Conservation (phyloP, 2,888 invertebrate species). For the Amiota minor region DNA sequence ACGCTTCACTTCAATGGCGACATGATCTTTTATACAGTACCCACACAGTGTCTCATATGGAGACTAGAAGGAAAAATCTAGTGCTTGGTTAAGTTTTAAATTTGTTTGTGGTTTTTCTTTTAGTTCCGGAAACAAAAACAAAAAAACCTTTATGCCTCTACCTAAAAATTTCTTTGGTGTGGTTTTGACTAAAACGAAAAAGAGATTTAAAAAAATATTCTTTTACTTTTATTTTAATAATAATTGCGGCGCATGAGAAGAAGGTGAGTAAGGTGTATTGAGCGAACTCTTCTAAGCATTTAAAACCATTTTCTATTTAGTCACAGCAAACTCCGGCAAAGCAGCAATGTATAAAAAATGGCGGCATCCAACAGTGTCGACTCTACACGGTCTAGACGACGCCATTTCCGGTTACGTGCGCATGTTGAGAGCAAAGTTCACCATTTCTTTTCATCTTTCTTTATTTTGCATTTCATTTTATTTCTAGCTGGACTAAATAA, state of each 20-base stretch:
- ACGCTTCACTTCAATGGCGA: conserved; percentile 5
- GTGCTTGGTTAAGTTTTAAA: conserved; percentile 40
- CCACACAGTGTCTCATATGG: neutral
- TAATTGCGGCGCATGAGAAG: conserved; percentile 47
- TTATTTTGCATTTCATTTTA: conserved; percentile 31
- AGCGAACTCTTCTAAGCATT: neutral
- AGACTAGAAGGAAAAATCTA: neutral
- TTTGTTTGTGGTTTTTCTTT: conserved; percentile 50
- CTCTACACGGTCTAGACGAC: conserved; percentile 20
- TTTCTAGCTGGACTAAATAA: conserved; percentile 19
- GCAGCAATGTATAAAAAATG: neutral
- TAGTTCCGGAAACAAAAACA: neutral
- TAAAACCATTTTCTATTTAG: conserved; percentile 26
- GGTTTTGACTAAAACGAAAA: neutral
- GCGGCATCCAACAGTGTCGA: conserved; percentile 6
- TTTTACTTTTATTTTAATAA: conserved; percentile 52
- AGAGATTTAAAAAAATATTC: conserved; percentile 1
- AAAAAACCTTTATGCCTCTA: neutral
- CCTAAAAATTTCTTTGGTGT: conserved; percentile 10
- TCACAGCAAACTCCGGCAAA: neutral
- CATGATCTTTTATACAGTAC: neutral
- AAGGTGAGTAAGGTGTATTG: too few relatives aligned
- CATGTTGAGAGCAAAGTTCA: conserved; percentile 29
- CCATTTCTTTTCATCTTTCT: conserved; percentile 16
- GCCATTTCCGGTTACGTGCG: conserved; percentile 64